phyloP scores from a whole-genome alignment of 2,888 invertebrate species.

The Ischnus inquisitorius region DNA sequence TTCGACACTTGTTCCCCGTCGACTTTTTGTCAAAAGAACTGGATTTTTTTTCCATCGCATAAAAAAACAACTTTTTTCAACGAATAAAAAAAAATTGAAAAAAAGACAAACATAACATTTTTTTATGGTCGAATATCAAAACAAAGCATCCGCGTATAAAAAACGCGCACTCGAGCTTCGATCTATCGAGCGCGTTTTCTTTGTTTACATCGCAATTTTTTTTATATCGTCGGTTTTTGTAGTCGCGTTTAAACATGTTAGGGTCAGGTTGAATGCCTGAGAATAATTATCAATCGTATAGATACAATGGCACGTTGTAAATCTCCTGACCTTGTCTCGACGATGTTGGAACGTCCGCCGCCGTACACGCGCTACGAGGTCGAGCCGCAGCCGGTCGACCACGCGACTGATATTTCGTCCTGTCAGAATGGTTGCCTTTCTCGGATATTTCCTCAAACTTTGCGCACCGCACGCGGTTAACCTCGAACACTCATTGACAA shows the following conservation, averaged over 20 bases:
- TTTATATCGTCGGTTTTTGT: not conserved
- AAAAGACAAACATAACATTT: too few species aligned
- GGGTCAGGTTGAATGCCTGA: not conserved
- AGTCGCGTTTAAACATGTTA: slow-evolving; percentile 8
- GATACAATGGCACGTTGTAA: slow-evolving; percentile 62
- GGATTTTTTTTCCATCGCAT: not conserved
- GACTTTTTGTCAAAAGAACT: not conserved
- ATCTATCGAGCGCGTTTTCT: slow-evolving; percentile 15
- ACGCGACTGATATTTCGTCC: slow-evolving; percentile 22
- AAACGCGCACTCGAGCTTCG: not conserved
- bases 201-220: slow-evolving; percentile 40
- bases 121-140: not conserved
- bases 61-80: not conserved
- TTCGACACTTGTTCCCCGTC: not conserved
- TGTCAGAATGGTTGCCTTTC: slow-evolving; percentile 30
- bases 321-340: slow-evolving; percentile 23
- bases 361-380: slow-evolving; percentile 63
- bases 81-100: not conserved
- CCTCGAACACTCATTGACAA: not conserved
- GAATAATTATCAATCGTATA: not conserved
- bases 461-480: not conserved
- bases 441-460: not conserved
- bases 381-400: slow-evolving; percentile 28
- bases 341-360: slow-evolving; percentile 63
- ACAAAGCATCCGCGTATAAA: not conserved